These are phyloP conservation scores for Hydropotes inermis DNA, from an alignment of 2,113 vertebrate species.

Conservation along the genomic window DNA sequence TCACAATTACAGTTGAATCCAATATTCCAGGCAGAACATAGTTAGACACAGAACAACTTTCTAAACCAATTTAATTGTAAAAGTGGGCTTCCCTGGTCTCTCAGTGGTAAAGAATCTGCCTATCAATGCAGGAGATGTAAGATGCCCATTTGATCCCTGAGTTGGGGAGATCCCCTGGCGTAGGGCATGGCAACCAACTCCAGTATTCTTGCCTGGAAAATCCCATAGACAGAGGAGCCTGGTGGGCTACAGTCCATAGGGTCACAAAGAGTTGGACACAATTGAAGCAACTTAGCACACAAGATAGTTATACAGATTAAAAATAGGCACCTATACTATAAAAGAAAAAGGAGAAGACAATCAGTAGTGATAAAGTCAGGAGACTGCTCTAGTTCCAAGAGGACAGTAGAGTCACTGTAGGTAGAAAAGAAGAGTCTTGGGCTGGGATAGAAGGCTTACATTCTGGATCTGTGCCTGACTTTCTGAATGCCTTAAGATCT, in stretches of 20 bases:
- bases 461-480: not conserved
- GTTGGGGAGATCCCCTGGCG: not conserved
- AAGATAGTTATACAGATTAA: not conserved
- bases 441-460: not conserved
- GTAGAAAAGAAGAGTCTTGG: not conserved
- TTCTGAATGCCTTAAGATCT: not conserved
- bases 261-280: not conserved
- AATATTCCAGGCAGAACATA: not conserved
- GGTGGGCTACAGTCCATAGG: not conserved
- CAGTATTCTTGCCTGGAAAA: not conserved
- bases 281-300: not conserved
- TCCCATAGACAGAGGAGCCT: not conserved
- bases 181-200: not conserved
- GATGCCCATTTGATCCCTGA: not conserved
- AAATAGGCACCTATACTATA: not conserved
- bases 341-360: not conserved
- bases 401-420: not conserved
- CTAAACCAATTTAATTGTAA: not conserved
- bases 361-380: not conserved
- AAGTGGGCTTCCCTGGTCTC: not conserved
- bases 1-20: not conserved
- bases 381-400: not conserved
- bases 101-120: not conserved
- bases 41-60: not conserved
- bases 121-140: not conserved